phyloP scores from a whole-genome alignment of 92 coral and sea anemone genomes.

The Parazoanthus swiftii region DNA sequence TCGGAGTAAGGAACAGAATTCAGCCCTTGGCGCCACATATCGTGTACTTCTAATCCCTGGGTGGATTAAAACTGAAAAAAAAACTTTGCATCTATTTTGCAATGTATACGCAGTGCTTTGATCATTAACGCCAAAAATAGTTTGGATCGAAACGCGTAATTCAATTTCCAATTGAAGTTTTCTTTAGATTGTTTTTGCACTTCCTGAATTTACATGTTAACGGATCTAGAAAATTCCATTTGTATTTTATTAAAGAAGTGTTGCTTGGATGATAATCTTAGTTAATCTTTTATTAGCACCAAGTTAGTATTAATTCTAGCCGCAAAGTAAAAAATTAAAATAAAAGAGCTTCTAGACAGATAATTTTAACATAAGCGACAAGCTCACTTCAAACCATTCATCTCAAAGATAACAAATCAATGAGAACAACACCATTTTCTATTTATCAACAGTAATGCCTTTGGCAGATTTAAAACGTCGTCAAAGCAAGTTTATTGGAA shows the following conservation, averaged over 20 bases:
- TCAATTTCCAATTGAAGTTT: not conserved
- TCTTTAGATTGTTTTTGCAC: too few relatives aligned
- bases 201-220: not conserved
- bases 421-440: too few relatives aligned
- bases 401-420: too few relatives aligned
- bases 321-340: too few relatives aligned
- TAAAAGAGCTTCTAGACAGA: too few relatives aligned
- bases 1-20: not conserved
- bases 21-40: constrained; percentile 1
- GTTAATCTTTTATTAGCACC: not conserved
- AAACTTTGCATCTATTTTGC: not conserved
- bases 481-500: too few relatives aligned
- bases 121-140: not conserved
- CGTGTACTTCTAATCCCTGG: not conserved
- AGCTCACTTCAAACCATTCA: too few relatives aligned
- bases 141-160: not conserved
- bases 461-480: too few relatives aligned
- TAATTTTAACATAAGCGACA: too few relatives aligned
- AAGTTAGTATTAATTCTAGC: not conserved
- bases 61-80: not conserved
- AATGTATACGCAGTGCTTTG: not conserved
- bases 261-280: not conserved
- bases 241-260: not conserved
- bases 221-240: not conserved
- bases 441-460: too few relatives aligned